Evolutionary conservation across 2,113 vertebrate species (phyloP), one percentile per base, ranked within the genome.

Genomic region (Malurus cyaneus): DNA sequence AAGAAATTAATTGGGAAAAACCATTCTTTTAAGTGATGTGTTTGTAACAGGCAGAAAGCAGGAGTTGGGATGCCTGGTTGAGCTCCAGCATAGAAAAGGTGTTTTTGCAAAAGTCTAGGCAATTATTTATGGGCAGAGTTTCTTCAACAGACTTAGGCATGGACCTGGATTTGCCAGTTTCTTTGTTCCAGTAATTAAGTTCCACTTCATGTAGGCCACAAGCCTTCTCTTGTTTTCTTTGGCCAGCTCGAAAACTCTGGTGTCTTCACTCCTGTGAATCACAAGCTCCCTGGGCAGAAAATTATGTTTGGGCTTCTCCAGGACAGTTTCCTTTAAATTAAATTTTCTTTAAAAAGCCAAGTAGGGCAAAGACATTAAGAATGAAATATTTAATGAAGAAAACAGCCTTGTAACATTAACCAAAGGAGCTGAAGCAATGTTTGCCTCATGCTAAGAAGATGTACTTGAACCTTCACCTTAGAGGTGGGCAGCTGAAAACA

Each of bases 281-380:
- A 96, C 41, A 83, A 66, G 69, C 53, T 96, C 92, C 71, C 0
- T 2, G 2, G 85, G 60, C 94, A 95, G 67, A 93, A 86, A 89
- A 83, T 89, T 71, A 80, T n/a, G 23, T 88, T 74, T 94, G 59
- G 72, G 90, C 86, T 88, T 74, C 89, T 96, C 93, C 54, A 96
- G 81, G 93, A 95, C 47, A 77, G 74, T 70, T 93, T 93, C 31
- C 66, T 90, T 94, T 85, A 94, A 85, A 95, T 94, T 95, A 95
- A 61, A 66, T 95, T 92, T 93, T 92, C 74, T 91, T 95, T 91
- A 18, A 80, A 92, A 96, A 87, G 66, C 54, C 92, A 93, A 89
- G 32, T 80, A 94, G 84, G 70, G 59, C 84, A 94, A 85, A 95
- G 50, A 89, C 64, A 73, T 92, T 59, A 93, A 69, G 54, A 96